These are phyloP conservation scores for Machimus atricapillus DNA, from an alignment of 2,888 invertebrate species.

Conservation along the genomic window DNA sequence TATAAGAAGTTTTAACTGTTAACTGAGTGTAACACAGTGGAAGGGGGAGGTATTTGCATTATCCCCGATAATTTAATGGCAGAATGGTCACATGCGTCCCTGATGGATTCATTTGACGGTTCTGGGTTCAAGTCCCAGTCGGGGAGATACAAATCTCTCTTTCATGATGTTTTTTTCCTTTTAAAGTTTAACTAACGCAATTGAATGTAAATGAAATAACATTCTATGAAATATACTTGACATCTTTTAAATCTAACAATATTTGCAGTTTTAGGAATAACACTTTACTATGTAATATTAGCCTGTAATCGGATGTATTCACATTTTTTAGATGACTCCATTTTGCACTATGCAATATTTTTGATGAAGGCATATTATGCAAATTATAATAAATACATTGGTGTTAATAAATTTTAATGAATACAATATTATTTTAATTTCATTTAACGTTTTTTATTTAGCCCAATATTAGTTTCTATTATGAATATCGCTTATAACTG, in stretches of 20 bases:
- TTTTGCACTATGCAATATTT: slow-evolving; percentile 8
- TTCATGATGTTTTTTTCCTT: background rate
- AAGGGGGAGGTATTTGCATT: background rate
- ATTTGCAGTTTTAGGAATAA: slow-evolving; percentile 1
- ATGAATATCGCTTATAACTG: no score
- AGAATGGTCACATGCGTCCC: slow-evolving; percentile 45
- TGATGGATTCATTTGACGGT: slow-evolving; percentile 42
- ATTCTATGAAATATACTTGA: background rate
- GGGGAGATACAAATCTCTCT: slow-evolving; percentile 39
- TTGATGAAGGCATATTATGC: slow-evolving; percentile 14
- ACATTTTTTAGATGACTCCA: background rate
- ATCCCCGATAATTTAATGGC: slow-evolving; percentile 49
- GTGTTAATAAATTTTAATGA: slow-evolving; percentile 27
- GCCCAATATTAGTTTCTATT: background rate
- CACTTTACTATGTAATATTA: background rate
- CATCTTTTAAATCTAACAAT: background rate
- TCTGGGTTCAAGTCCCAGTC: slow-evolving; percentile 50
- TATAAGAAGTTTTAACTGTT: slow-evolving; percentile 8
- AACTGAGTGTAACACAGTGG: background rate
- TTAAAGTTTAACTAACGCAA: background rate
- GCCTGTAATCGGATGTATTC: background rate
- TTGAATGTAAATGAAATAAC: background rate
- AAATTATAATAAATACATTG: background rate
- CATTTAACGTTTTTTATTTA: background rate
- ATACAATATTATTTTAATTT: background rate